Base-by-base conservation (phyloP, 35 echinoderm and acorn worm genomes). In the Patiria miniata region DNA sequence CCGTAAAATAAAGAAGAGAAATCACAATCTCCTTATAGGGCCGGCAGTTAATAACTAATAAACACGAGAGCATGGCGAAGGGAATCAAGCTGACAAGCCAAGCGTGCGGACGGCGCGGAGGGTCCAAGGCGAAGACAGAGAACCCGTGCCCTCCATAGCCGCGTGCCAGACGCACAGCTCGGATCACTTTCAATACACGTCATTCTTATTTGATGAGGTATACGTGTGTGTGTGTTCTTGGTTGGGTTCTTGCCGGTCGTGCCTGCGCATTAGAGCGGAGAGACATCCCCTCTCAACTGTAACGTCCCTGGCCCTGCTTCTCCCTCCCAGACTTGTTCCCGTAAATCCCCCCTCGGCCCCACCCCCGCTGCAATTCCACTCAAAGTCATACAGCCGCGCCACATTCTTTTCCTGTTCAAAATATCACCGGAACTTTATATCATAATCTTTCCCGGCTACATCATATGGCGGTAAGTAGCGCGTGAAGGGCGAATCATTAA, bases 21-120 rank as follows among this genome's bases (percentile, higher is more conserved):
- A 73, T 73, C 65, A 73, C 65, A 73, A 73, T 73, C 65, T 73
- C 29, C 65, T 73, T 73, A 73, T 73, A 73, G 19, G 65, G 26
- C 21, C 34, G 23, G 65, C 26, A 73, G 65, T 73, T 73, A 73
- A 73, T 73, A 73, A 73, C 65, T 73, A 73, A 73, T 73, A 30
- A 32, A 18, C 65, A 73, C n/a, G 42, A 73, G 8, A 73, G 30
- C 65, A 73, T 73, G 34, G 65, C 18, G 1, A n/a, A n/a, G n/a
- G 65, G 65, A 23, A 34, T 26, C 14, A 14, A 10, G 65, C 6
- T 30, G 26, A 30, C 26, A 73, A 73, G 65, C 65, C 65, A 73
- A 32, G 65, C 65, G 65, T 73, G 65, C 65, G 21, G 14, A 36
- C 65, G 19, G 19, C 2, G 2, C 26, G n/a, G n/a, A n/a, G n/a